These are phyloP conservation scores for Phrynosoma platyrhinos DNA, from an alignment of 2,113 vertebrate species.

Conservation along the genomic window DNA sequence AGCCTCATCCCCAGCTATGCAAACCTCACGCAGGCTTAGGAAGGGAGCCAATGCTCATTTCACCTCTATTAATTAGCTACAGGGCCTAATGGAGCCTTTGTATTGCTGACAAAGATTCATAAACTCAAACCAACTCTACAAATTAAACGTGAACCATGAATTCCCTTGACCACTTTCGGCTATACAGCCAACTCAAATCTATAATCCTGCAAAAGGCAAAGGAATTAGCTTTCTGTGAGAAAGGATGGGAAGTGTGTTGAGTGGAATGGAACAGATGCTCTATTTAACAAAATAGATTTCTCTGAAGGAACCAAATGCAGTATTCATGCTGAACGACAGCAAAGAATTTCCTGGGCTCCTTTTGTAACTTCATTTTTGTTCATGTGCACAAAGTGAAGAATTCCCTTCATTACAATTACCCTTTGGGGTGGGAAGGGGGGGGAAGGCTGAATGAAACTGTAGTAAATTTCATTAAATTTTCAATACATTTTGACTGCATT, in stretches of 20 bases:
- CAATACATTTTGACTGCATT: slow-evolving; percentile 43
- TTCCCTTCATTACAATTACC: slow-evolving; percentile 49
- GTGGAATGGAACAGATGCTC: neutral
- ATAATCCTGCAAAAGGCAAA: slow-evolving; percentile 41
- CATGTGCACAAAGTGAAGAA: slow-evolving; percentile 33
- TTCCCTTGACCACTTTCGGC: neutral
- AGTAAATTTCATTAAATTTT: slow-evolving; percentile 51
- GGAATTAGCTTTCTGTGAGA: neutral
- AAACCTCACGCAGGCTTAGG: neutral
- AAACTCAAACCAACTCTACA: slow-evolving; percentile 43
- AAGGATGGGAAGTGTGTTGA: neutral
- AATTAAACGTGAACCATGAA: slow-evolving; percentile 40
- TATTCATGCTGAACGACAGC: slow-evolving; percentile 3
- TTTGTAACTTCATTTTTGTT: neutral
- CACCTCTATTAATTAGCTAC: slow-evolving; percentile 49
- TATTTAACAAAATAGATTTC: slow-evolving; percentile 36
- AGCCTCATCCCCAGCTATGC: neutral
- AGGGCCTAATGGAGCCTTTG: neutral
- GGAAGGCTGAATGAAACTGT: slow-evolving; percentile 6
- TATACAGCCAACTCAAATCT: slow-evolving; percentile 4
- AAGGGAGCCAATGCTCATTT: slow-evolving; percentile 27
- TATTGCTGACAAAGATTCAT: slow-evolving; percentile 32
- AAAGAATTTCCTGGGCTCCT: slow-evolving; percentile 19
- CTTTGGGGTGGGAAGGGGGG: slow-evolving; percentile 27
- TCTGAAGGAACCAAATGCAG: neutral